Percentiles rank a stretch among this genome's conserved stretches.
These are phyloP conservation scores for Drosophila lowei DNA, from an alignment of 1,140 invertebrate species.

Conservation along the genomic window DNA sequence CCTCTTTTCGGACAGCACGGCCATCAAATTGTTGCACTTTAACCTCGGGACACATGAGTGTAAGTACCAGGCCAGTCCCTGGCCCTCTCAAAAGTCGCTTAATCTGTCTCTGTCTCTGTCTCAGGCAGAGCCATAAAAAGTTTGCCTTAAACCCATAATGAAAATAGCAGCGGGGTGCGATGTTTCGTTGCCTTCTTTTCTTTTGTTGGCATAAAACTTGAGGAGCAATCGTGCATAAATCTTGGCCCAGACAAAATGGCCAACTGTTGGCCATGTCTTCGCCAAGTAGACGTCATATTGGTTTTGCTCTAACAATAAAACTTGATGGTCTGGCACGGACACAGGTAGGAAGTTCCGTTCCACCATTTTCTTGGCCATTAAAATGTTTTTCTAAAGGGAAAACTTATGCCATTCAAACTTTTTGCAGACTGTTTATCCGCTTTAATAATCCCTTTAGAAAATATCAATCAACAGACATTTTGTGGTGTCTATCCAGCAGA, in stretches of 20 bases:
- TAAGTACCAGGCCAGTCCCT: constrained; percentile 5
- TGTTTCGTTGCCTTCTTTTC: not conserved
- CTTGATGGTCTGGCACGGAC: constrained; percentile 31
- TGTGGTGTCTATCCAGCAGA: constrained; percentile 1
- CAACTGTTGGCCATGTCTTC: constrained; percentile 33
- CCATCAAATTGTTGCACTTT: constrained; percentile 34
- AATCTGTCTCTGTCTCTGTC: constrained; percentile 40
- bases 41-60: constrained; percentile 38
- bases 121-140: constrained; percentile 33
- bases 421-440: not conserved
- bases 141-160: constrained; percentile 46
- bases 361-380: too few relatives aligned
- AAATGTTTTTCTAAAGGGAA: too few relatives aligned
- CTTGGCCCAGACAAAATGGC: constrained; percentile 46
- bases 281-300: not conserved
- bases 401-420: not conserved
- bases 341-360: not conserved
- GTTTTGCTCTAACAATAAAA: constrained; percentile 44
- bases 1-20: not conserved
- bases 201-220: constrained; percentile 25
- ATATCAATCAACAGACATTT: constrained; percentile 30
- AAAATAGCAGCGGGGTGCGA: constrained; percentile 36
- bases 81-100: constrained; percentile 12
- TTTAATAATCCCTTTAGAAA: constrained; percentile 13
- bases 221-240: constrained; percentile 45